Percentiles rank a stretch among this genome's conserved stretches.
Evolutionary conservation across 2,797 vertebrate genomes (phyloP).

Genomic region (Rhynchonycteris naso): DNA sequence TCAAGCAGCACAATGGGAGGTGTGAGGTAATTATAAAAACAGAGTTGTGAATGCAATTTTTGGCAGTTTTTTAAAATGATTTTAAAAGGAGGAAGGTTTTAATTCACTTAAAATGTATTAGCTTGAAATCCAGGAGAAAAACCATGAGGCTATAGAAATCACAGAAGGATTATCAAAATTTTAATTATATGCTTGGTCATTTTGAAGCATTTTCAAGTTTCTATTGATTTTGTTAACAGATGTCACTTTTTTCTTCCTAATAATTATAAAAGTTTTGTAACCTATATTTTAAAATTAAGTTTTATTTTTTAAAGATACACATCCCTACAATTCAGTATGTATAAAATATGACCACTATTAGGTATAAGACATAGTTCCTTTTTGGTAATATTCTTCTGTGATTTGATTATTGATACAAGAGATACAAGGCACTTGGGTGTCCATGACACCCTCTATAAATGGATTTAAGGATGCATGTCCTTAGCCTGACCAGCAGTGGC

Average conservation of each 20-base stretch:
- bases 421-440: background rate
- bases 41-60: background rate
- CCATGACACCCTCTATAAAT: background rate
- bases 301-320: background rate
- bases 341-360: background rate
- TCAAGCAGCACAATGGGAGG: too few relatives aligned
- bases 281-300: background rate
- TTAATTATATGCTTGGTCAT: background rate
- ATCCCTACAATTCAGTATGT: background rate
- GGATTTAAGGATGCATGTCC: background rate
- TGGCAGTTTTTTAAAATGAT: background rate
- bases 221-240: background rate
- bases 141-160: background rate
- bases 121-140: background rate
- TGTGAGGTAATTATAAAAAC: background rate
- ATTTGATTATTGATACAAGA: background rate
- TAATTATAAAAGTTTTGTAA: background rate
- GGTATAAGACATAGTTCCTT: background rate
- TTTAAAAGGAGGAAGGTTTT: background rate
- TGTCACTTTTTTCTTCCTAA: background rate
- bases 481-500: too few relatives aligned
- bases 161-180: background rate
- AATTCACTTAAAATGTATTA: background rate
- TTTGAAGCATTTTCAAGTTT: background rate
- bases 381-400: background rate